Percentiles rank a stretch among this genome's conserved stretches.
Evolutionary conservation across 2,113 vertebrate species (phyloP).

Genomic region (Rhinolophus ferrumequinum): DNA sequence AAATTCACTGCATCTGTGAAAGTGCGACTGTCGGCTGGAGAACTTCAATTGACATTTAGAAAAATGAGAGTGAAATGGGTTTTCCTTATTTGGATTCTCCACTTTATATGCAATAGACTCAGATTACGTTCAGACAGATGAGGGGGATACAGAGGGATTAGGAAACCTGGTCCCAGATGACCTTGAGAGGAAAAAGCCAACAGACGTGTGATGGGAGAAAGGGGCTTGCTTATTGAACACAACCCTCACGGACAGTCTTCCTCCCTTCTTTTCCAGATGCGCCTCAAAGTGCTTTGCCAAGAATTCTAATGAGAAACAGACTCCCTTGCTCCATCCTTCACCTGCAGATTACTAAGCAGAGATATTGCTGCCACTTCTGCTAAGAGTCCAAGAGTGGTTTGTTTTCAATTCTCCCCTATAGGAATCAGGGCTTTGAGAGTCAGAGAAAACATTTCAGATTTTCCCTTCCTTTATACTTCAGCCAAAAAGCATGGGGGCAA

Average conservation of each 20-base stretch:
- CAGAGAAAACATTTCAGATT: constrained; percentile 60
- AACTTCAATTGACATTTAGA: not conserved
- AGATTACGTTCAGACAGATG: not conserved
- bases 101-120: not conserved
- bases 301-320: constrained; percentile 76
- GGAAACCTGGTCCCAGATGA: constrained; percentile 44
- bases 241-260: not conserved
- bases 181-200: not conserved
- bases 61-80: not conserved
- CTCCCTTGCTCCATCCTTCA: not conserved
- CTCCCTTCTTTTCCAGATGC: constrained; percentile 70
- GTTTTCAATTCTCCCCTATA: constrained; percentile 58
- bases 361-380: not conserved
- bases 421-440: constrained; percentile 28
- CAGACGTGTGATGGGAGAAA: not conserved
- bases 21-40: not conserved
- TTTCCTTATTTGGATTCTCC: constrained; percentile 44
- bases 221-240: constrained; percentile 40
- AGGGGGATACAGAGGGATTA: not conserved
- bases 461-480: constrained; percentile 39
- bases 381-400: not conserved
- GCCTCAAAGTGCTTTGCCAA: constrained; percentile 28
- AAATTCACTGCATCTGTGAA: not conserved
- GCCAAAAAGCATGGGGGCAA: constrained; percentile 50
- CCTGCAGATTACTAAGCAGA: constrained; percentile 51